Conservation (phyloP, 2,797 vertebrate genomes). For the Ammospiza maritima region DNA sequence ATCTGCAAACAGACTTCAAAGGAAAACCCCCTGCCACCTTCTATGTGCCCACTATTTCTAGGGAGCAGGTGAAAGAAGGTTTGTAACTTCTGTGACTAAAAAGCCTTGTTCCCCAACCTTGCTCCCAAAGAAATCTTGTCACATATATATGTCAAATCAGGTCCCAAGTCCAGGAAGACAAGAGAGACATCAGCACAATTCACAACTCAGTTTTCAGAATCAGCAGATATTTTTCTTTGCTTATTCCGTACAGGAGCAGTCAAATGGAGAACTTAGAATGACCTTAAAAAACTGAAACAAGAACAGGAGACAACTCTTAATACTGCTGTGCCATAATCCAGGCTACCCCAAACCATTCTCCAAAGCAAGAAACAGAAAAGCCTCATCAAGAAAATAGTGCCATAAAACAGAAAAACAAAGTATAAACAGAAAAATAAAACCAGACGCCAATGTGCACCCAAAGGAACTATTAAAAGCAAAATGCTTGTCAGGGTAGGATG, state of each 20-base stretch:
- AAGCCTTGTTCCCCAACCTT: not conserved
- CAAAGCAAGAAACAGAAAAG: conserved; percentile 1
- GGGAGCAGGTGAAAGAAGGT: not conserved
- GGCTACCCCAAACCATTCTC: not conserved
- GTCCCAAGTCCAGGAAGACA: not conserved
- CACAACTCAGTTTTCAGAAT: not conserved
- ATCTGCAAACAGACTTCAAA: not conserved
- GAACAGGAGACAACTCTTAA: not conserved
- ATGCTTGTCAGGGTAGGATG: conserved; percentile 50
- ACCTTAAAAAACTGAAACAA: not conserved
- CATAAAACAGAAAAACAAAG: conserved; percentile 54
- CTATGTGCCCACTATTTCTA: not conserved
- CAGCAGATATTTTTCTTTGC: not conserved
- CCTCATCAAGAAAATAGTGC: conserved; percentile 22
- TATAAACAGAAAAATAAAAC: conserved; percentile 62
- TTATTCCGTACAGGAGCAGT: not conserved
- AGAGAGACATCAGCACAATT: not conserved
- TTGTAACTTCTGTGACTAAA: not conserved
- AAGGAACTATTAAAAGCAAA: conserved; percentile 60
- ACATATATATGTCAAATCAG: not conserved
- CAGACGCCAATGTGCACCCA: not conserved
- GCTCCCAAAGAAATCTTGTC: not conserved
- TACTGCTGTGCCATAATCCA: not conserved
- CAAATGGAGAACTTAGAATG: not conserved
- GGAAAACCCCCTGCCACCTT: not conserved